Evolutionary conservation across 2,113 vertebrate genomes (phyloP).

Genomic region (Oreochromis niloticus): DNA sequence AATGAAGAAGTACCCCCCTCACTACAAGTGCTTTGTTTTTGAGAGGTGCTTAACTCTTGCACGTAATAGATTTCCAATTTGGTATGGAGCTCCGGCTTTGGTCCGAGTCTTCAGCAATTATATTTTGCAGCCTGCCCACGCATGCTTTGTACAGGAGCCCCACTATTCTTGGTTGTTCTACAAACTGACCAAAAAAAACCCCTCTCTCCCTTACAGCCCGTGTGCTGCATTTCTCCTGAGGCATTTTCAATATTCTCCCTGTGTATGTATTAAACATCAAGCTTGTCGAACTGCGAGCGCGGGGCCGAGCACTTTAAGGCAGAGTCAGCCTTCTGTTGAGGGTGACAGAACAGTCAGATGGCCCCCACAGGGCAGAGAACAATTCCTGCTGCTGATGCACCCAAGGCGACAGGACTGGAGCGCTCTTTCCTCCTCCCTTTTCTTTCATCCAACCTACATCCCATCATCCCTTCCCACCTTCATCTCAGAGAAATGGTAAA

Average conservation of each 20-base stretch:
- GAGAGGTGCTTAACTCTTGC: constrained; percentile 18
- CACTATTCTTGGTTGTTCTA: constrained; percentile 40
- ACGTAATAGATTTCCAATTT: constrained; percentile 14
- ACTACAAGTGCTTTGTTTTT: neutral
- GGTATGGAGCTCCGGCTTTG: neutral
- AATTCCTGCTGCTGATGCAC: constrained; percentile 63
- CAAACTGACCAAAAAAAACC: neutral
- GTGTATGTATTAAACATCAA: constrained; percentile 60
- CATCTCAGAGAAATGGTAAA: constrained; percentile 14
- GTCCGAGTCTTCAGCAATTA: constrained; percentile 29
- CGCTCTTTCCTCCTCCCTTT: constrained; percentile 8
- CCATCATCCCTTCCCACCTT: constrained; percentile 32
- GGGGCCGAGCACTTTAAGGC: constrained; percentile 50
- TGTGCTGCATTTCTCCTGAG: constrained; percentile 18
- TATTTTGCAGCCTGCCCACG: constrained; percentile 20
- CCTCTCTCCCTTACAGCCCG: neutral
- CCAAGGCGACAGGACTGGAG: constrained; percentile 57
- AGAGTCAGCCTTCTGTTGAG: constrained; percentile 50
- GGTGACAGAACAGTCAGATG: constrained; percentile 63
- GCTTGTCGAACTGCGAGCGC: constrained; percentile 22
- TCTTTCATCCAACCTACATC: constrained; percentile 15
- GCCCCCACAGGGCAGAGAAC: constrained; percentile 51
- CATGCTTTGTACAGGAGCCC: constrained; percentile 15
- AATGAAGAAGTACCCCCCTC: neutral
- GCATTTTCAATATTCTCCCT: constrained; percentile 26